phyloP scores from a whole-genome alignment of 2,113 vertebrate genomes.

The Alouatta palliata region DNA sequence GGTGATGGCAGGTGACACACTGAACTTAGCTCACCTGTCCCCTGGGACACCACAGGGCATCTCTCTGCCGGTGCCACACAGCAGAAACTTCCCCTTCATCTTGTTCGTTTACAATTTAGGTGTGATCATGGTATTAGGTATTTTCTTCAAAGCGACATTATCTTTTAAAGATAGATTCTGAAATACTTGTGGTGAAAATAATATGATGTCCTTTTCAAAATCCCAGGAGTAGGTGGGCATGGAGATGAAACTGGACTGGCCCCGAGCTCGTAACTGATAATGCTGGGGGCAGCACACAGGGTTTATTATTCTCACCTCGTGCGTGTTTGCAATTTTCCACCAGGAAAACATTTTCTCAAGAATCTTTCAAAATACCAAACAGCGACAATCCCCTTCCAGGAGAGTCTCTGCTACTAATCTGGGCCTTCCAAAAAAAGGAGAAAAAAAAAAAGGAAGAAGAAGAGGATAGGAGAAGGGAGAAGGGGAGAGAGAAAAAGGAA shows the following conservation, averaged over 20 bases:
- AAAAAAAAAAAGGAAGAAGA: no score
- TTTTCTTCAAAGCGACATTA: background rate
- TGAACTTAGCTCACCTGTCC: background rate
- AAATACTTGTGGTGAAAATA: background rate
- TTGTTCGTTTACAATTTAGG: background rate
- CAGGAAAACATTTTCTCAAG: background rate
- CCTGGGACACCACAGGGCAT: background rate
- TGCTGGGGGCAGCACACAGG: rapidly evolving
- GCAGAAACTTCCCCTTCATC: background rate
- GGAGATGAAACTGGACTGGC: background rate
- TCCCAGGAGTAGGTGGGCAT: background rate
- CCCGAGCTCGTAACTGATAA: background rate
- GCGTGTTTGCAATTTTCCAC: background rate
- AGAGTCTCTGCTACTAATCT: background rate
- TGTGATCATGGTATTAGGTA: background rate
- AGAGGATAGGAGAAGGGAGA: no score
- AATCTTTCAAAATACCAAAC: background rate
- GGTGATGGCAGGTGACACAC: background rate
- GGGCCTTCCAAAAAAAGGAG: background rate
- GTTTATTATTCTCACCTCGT: background rate
- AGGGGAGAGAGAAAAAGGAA: no score
- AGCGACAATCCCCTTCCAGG: background rate
- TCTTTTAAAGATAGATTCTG: background rate
- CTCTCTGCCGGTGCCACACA: background rate
- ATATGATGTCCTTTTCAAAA: background rate